Evolutionary conservation across 2,797 vertebrate species (phyloP).

Genomic region (Phrynocephalus guinanensis): DNA sequence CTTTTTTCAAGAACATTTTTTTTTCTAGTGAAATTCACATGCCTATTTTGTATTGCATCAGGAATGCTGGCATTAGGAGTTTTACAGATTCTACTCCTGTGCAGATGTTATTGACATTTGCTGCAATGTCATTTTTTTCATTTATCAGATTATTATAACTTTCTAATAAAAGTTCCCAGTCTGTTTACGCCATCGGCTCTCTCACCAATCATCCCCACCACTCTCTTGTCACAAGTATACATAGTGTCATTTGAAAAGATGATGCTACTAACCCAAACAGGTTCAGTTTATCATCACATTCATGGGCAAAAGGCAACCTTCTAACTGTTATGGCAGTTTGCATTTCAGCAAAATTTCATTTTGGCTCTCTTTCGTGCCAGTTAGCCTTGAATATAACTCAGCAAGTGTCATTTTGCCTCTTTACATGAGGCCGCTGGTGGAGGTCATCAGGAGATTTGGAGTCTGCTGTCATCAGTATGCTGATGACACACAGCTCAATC

Average conservation of each 20-base stretch:
- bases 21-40: neutral
- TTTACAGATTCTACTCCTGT: neutral
- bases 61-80: neutral
- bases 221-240: neutral
- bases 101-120: neutral
- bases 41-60: neutral
- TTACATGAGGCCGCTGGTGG: no score
- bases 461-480: no score
- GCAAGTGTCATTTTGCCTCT: no score
- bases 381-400: neutral
- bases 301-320: neutral
- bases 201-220: neutral
- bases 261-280: neutral
- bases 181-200: neutral
- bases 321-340: neutral
- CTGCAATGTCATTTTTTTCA: neutral
- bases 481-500: no score
- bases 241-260: neutral
- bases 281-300: neutral
- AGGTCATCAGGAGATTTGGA: no score
- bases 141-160: constrained; percentile 1
- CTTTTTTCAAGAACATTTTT: no score
- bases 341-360: neutral
- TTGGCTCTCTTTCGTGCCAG: neutral
- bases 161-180: neutral